Evolutionary conservation across 2,797 vertebrate genomes (phyloP).

Genomic region (Xenops minutus): DNA sequence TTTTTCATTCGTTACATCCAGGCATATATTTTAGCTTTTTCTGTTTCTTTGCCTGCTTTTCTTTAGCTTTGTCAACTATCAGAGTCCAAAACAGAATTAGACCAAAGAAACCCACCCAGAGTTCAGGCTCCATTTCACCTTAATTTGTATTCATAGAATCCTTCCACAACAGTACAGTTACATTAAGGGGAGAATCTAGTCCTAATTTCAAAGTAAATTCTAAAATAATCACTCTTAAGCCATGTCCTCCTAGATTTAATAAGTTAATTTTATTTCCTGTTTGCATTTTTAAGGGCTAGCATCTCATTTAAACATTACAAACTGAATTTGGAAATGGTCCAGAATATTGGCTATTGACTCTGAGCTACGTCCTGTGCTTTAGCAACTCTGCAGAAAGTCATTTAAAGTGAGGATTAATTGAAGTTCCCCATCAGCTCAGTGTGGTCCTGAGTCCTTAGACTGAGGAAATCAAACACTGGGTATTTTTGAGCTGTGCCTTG

Average conservation of each 20-base stretch:
- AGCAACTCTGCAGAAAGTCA: not conserved
- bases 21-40: not conserved
- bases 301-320: slow-evolving; percentile 18
- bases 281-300: not conserved
- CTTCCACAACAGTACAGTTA: not conserved
- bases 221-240: not conserved
- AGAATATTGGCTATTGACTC: not conserved
- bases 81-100: not conserved
- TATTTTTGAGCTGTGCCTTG: not conserved
- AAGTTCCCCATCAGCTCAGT: not conserved
- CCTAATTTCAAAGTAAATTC: slow-evolving; percentile 6
- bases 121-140: not conserved
- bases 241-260: not conserved
- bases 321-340: not conserved
- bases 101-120: not conserved
- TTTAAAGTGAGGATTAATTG: not conserved
- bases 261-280: not conserved
- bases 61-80: not conserved
- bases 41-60: not conserved
- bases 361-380: not conserved
- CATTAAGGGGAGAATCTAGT: not conserved
- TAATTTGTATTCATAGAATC: not conserved
- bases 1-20: not conserved
- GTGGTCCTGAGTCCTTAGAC: not conserved
- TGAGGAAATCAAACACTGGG: not conserved